These are phyloP conservation scores for Lepetodrilus schrolli DNA, from an alignment of 2,888 invertebrate genomes.

Conservation along the genomic window DNA sequence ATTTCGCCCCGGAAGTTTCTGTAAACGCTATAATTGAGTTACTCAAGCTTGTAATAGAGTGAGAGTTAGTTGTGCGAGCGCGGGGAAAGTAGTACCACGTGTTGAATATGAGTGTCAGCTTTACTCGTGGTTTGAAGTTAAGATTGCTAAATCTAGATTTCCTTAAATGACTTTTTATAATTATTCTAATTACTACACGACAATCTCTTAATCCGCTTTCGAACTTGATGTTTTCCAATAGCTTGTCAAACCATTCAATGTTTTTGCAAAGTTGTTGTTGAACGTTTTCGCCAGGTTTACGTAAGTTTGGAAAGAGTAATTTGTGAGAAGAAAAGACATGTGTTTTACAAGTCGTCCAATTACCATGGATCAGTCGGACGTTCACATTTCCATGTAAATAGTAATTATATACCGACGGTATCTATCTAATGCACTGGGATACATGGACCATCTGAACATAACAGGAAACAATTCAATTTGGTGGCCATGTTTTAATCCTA, in stretches of 20 bases:
- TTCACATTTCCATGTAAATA: too few species aligned
- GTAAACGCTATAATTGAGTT: slow-evolving; percentile 11
- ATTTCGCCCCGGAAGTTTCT: slow-evolving; percentile 22
- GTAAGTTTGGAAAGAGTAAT: slow-evolving; percentile 13
- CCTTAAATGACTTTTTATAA: slow-evolving; percentile 17
- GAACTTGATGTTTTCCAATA: not conserved
- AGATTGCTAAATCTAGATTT: slow-evolving; percentile 17
- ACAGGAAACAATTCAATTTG: too few species aligned
- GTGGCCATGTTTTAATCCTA: too few species aligned
- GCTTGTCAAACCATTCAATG: not conserved
- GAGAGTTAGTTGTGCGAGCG: not conserved
- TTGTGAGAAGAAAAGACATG: not conserved
- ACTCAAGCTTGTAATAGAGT: not conserved
- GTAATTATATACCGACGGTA: too few species aligned
- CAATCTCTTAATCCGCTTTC: not conserved
- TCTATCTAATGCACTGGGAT: too few species aligned
- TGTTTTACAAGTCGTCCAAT: too few species aligned
- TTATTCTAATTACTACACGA: slow-evolving; percentile 14
- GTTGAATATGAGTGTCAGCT: not conserved
- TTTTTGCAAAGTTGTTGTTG: not conserved
- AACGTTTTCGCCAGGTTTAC: slow-evolving; percentile 3
- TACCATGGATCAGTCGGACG: too few species aligned
- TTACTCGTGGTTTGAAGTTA: slow-evolving; percentile 9
- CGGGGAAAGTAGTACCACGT: slow-evolving; percentile 3
- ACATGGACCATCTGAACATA: too few species aligned